A percentile compares a stretch with the other conserved stretches of the same genome.
These are phyloP conservation scores for Hydrophis major DNA, from an alignment of 2,797 vertebrate species.

Conservation along the genomic window DNA sequence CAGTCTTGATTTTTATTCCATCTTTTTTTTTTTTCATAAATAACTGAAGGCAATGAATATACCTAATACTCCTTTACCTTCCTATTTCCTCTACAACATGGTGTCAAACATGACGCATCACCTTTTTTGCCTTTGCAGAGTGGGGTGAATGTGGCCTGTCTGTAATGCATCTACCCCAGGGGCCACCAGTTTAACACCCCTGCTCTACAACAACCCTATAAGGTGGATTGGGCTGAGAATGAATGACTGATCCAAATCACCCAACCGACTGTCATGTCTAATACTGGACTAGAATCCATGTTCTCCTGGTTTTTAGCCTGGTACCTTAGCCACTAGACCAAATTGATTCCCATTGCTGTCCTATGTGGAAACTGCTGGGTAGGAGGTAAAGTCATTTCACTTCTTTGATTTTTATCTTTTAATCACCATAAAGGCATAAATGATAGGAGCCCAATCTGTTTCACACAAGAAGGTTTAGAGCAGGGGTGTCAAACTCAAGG, in stretches of 20 bases:
- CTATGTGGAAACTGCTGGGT: not conserved
- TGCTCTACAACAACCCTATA: not conserved
- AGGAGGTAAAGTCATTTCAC: not conserved
- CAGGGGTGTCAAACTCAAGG: too few species aligned
- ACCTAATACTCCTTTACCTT: too few species aligned
- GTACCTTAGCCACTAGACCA: too few species aligned
- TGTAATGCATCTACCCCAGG: too few species aligned
- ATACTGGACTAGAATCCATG: not conserved
- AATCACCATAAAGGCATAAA: not conserved
- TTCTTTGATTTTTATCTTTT: not conserved
- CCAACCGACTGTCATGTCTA: not conserved
- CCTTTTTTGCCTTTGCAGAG: too few species aligned
- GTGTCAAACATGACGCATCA: too few species aligned
- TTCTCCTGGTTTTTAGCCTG: too few species aligned
- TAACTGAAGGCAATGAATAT: too few species aligned
- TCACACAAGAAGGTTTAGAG: not conserved
- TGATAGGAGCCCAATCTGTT: not conserved
- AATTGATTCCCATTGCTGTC: not conserved
- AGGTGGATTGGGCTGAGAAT: not conserved
- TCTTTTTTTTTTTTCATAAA: too few species aligned
- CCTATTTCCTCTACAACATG: too few species aligned
- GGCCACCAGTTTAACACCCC: too few species aligned
- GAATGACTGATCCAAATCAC: not conserved
- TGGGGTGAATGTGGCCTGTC: too few species aligned
- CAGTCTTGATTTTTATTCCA: not conserved